These are phyloP conservation scores for Geopemphigus sp. DNA, from an alignment of 1,140 invertebrate genomes.

Conservation along the genomic window DNA sequence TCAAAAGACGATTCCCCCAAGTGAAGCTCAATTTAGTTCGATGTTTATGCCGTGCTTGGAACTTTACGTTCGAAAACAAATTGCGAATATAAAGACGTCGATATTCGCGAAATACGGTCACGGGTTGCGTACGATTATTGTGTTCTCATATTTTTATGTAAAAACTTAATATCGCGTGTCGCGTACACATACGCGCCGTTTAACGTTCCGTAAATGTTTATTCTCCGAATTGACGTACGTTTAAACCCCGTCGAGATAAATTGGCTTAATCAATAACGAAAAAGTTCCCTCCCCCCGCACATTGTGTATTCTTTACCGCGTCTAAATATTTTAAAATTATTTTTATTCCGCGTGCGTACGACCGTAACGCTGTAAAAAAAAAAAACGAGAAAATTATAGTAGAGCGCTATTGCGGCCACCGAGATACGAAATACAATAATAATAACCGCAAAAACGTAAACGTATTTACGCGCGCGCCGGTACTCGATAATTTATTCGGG, in stretches of 20 bases:
- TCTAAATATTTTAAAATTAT: not conserved
- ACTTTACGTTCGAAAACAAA: no score
- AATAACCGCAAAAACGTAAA: not conserved
- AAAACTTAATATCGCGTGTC: no score
- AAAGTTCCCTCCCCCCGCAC: no score
- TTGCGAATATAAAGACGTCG: no score
- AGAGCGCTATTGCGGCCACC: not conserved
- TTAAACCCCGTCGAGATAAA: not conserved
- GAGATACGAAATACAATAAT: slow-evolving; percentile 1
- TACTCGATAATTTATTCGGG: slow-evolving; percentile 14
- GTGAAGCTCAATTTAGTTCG: no score
- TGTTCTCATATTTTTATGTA: no score
- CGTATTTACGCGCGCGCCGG: not conserved
- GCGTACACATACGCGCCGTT: not conserved
- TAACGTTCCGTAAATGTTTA: not conserved
- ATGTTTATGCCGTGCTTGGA: no score
- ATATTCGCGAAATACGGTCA: no score
- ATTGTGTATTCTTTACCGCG: not conserved
- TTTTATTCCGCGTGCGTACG: not conserved
- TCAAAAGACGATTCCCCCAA: no score
- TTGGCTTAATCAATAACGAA: slow-evolving; percentile 16
- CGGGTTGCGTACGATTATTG: no score
- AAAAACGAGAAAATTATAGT: not conserved
- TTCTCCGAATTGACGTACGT: not conserved
- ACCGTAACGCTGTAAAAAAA: not conserved